Percentiles rank a stretch among this genome's conserved stretches.
phyloP scores from a whole-genome alignment of 1,140 invertebrate genomes.

The Brachionus manjavacas region DNA sequence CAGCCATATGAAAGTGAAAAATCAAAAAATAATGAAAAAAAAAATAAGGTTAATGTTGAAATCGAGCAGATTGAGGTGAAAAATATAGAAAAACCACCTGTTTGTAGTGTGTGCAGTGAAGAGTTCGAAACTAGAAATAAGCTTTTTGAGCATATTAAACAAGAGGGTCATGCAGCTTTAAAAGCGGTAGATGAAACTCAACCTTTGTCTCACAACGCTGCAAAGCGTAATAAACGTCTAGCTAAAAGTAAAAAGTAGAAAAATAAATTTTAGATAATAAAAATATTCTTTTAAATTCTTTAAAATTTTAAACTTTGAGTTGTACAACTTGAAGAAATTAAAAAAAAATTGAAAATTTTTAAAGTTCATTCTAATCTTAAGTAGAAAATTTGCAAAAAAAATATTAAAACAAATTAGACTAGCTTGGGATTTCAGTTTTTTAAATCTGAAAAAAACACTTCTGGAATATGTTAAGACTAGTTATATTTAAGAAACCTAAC shows the following conservation, averaged over 20 bases:
- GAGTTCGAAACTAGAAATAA: conserved; percentile 50
- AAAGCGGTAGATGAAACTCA: background rate
- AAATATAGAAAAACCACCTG: background rate
- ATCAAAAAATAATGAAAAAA: background rate
- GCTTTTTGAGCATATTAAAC: conserved; percentile 53
- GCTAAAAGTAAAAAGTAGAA: conserved; percentile 15
- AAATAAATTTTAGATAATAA: background rate
- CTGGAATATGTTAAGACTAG: no score
- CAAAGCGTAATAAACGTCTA: conserved; percentile 31
- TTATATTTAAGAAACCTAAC: no score
- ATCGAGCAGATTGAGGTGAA: background rate
- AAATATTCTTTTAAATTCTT: background rate
- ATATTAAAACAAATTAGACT: no score
- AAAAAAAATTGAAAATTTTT: no score
- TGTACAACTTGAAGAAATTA: no score
- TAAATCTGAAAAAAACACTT: no score
- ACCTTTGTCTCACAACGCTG: conserved; percentile 23
- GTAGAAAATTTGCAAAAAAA: no score
- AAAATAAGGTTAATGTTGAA: background rate
- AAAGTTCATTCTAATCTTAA: no score
- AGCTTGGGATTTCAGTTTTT: no score
- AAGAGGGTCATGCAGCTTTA: conserved; percentile 48
- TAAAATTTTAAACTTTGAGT: no score
- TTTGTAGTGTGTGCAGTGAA: conserved; percentile 45
- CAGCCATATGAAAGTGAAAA: background rate